Base-by-base conservation (phyloP, 2,113 vertebrate genomes). In the Taurulus bubalis region DNA sequence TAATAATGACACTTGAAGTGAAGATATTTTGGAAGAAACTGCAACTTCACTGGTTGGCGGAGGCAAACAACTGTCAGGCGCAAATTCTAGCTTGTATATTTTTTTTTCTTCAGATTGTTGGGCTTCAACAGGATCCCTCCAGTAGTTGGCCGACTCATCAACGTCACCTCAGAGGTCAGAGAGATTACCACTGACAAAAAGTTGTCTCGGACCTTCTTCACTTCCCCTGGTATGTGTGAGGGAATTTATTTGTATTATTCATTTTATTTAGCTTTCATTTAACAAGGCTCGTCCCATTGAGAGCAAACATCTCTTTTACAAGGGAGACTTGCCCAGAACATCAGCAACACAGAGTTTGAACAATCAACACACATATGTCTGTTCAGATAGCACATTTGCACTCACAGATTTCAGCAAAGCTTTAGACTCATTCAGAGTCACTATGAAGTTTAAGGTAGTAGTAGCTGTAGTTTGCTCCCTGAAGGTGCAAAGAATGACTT, bases 81-180 rank as follows among this genome's bases (percentile, higher is more conserved):
- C 3, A 26, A 26, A 26, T 26, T 55, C n/a, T 55, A 56, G 49
- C 11, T 58, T 28, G 55, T 58, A 15, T 28, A 28, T 66, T 22
- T 58, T 38, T 20, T 68, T 16, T 55, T 16, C 68, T 2, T 70
- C 80, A 97, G 96, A 87, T 86, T 97, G 51, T 83, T 97, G 85
- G 96, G 95, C 83, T 98, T 97, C 71, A 93, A 96, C 20, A 91
- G 97, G 75, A 93, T 97, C 15, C 96, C 96, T 4, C 96, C 96
- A 0, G 96, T 93, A 49, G 90, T 96, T 40, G 97, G 96, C 4
- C 93, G 95, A 78, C 92, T 96, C 72, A 80, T 97, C 80, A 96
- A 97, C 26, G 87, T 96, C 80, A 95, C 94, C 0, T 91, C 91
- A 68, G 96, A 98, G 73, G 94, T 98, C 73, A 91, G 93, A 84